These are phyloP conservation scores for Gymnocypris eckloni DNA, from an alignment of 2,797 vertebrate genomes.

Conservation along the genomic window DNA sequence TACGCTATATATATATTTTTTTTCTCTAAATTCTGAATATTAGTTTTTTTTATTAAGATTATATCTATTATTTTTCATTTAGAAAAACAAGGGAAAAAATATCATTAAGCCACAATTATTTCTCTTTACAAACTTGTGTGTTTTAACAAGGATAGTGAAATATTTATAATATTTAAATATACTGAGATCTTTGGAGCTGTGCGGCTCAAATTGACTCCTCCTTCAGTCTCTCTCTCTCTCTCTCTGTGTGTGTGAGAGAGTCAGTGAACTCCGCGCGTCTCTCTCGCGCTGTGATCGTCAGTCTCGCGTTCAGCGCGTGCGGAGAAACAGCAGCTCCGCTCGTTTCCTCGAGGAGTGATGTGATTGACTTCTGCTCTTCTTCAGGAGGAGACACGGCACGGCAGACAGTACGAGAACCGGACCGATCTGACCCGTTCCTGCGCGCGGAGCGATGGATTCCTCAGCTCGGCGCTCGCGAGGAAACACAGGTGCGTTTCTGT, in stretches of 20 bases:
- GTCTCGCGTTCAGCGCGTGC: slow-evolving; percentile 38
- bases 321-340: neutral
- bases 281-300: slow-evolving; percentile 2
- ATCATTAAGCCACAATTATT: neutral
- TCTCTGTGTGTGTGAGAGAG: too few relatives aligned
- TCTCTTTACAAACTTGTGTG: neutral
- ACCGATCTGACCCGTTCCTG: neutral
- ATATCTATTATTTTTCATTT: too few relatives aligned
- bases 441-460: slow-evolving; percentile 31
- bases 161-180: neutral
- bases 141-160: neutral
- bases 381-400: neutral
- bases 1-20: too few relatives aligned
- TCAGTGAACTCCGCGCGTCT: slow-evolving; percentile 1
- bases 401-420: neutral
- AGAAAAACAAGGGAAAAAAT: too few relatives aligned
- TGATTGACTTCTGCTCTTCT: neutral
- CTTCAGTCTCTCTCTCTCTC: neutral
- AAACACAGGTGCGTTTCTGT: slow-evolving; percentile 39
- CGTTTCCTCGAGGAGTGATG: slow-evolving; percentile 3
- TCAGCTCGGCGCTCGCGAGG: slow-evolving; percentile 32
- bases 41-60: too few relatives aligned
- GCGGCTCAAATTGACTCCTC: slow-evolving; percentile 9
- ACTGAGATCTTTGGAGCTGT: neutral
- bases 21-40: too few relatives aligned